Percentiles rank a stretch among this genome's conserved stretches.
Evolutionary conservation across 1,140 invertebrate genomes (phyloP).

Genomic region (Zaprionus lachaisei): DNA sequence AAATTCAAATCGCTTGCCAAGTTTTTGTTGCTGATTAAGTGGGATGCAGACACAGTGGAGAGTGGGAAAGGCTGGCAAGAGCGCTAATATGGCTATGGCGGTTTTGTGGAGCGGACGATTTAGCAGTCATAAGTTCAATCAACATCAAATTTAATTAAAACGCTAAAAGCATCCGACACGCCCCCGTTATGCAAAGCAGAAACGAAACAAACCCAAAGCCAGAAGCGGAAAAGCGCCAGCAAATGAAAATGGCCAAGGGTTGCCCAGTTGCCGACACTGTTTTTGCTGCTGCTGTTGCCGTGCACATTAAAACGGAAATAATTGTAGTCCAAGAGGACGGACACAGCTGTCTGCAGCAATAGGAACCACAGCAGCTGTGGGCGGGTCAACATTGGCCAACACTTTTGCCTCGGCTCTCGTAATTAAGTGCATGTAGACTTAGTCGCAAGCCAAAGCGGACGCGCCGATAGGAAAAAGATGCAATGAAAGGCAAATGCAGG

Average conservation of each 20-base stretch:
- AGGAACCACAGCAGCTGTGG: constrained; percentile 28
- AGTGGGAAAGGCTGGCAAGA: background rate
- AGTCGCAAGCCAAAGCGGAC: constrained; percentile 16
- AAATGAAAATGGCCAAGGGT: constrained; percentile 32
- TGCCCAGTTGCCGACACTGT: too few relatives aligned
- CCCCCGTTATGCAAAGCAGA: constrained; percentile 57
- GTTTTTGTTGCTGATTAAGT: constrained; percentile 43
- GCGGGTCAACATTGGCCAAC: constrained; percentile 60
- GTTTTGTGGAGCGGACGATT: constrained; percentile 27
- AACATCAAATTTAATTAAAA: constrained; percentile 83
- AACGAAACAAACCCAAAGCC: constrained; percentile 21
- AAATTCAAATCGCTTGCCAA: constrained; percentile 43
- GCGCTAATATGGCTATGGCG: constrained; percentile 32
- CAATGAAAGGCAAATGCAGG: background rate
- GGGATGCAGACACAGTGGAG: background rate
- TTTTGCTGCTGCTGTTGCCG: constrained; percentile 2
- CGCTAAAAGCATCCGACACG: constrained; percentile 73
- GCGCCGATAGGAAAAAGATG: constrained; percentile 1
- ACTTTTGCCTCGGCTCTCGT: constrained; percentile 47
- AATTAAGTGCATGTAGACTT: constrained; percentile 59
- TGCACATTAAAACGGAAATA: constrained; percentile 74
- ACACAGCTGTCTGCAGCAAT: constrained; percentile 24
- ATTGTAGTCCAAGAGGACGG: constrained; percentile 65
- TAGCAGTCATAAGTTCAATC: constrained; percentile 79
- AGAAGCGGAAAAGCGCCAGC: constrained; percentile 14